phyloP scores from a whole-genome alignment of 2,888 invertebrate species.

The Polymixis lichenea region DNA sequence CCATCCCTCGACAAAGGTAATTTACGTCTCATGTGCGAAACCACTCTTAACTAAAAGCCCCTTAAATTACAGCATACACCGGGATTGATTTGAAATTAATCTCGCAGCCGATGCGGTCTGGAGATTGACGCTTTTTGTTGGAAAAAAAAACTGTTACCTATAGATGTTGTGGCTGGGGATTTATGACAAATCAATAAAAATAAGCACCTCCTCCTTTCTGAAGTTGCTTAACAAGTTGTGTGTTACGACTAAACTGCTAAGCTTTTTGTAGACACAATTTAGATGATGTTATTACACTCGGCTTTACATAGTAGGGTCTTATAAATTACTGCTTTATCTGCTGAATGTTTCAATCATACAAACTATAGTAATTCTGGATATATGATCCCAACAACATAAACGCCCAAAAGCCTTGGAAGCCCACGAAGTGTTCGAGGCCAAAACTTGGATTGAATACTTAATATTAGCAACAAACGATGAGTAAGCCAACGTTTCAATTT shows the following conservation, averaged over 20 bases:
- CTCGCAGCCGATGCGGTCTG: slow-evolving; percentile 76
- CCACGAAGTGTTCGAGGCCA: slow-evolving; percentile 50
- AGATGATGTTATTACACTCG: slow-evolving; percentile 1
- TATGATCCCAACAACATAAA: slow-evolving; percentile 13
- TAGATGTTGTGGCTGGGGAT: slow-evolving; percentile 50
- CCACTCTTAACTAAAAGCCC: slow-evolving; percentile 89
- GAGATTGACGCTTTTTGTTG: slow-evolving; percentile 75
- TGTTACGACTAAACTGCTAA: slow-evolving; percentile 17
- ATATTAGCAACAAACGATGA: slow-evolving; percentile 77
- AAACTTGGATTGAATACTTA: slow-evolving; percentile 61
- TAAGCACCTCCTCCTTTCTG: slow-evolving; percentile 47
- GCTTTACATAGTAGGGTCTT: not conserved
- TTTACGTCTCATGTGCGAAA: slow-evolving; percentile 90
- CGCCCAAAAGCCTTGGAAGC: slow-evolving; percentile 49
- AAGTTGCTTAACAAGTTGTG: slow-evolving; percentile 44
- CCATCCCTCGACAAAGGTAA: slow-evolving; percentile 85
- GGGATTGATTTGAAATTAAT: slow-evolving; percentile 89
- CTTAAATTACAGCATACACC: slow-evolving; percentile 87
- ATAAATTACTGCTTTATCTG: not conserved
- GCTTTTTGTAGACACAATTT: slow-evolving; percentile 8
- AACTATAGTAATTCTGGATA: not conserved
- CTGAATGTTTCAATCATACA: not conserved
- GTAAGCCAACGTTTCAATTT: slow-evolving; percentile 88
- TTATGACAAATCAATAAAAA: slow-evolving; percentile 66
- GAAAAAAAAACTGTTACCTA: slow-evolving; percentile 65